These are phyloP conservation scores for Chalcis sispes DNA, from an alignment of 2,888 invertebrate genomes.

Conservation along the genomic window DNA sequence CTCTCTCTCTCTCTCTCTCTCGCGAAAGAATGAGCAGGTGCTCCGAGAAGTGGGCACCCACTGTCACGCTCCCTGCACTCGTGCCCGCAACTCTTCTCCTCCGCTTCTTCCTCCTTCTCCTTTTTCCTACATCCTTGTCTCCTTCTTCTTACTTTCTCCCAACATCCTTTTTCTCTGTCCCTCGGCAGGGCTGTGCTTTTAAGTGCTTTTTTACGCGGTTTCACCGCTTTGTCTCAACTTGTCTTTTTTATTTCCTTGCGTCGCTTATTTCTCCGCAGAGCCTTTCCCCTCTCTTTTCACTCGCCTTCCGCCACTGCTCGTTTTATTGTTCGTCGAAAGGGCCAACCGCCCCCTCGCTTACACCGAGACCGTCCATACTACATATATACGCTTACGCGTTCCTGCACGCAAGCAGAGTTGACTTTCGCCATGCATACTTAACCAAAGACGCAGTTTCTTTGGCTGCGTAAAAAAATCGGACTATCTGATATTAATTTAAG, in stretches of 20 bases:
- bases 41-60: constrained; percentile 68
- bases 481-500: too few species aligned
- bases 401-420: constrained; percentile 58
- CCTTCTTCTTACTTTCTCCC: constrained; percentile 40
- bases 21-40: constrained; percentile 74
- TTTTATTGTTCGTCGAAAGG: constrained; percentile 35
- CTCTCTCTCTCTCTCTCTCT: neutral
- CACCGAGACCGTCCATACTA: too few species aligned
- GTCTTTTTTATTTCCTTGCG: constrained; percentile 54
- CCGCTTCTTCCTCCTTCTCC: constrained; percentile 50
- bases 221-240: constrained; percentile 69
- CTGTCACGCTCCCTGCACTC: constrained; percentile 75
- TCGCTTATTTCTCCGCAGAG: constrained; percentile 10
- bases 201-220: constrained; percentile 73
- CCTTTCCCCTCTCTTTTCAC: constrained; percentile 33
- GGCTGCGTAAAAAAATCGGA: too few species aligned
- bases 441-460: too few species aligned
- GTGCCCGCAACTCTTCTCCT: constrained; percentile 62
- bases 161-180: constrained; percentile 48
- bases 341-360: constrained; percentile 56
- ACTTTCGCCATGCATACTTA: constrained; percentile 63
- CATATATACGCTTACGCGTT: too few species aligned
- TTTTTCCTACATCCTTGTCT: constrained; percentile 45
- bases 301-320: neutral
- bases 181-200: constrained; percentile 64